Percentiles rank a stretch among this genome's conserved stretches.
Evolutionary conservation across 2,888 invertebrate genomes (phyloP).

Genomic region (Parnassius glacialis): DNA sequence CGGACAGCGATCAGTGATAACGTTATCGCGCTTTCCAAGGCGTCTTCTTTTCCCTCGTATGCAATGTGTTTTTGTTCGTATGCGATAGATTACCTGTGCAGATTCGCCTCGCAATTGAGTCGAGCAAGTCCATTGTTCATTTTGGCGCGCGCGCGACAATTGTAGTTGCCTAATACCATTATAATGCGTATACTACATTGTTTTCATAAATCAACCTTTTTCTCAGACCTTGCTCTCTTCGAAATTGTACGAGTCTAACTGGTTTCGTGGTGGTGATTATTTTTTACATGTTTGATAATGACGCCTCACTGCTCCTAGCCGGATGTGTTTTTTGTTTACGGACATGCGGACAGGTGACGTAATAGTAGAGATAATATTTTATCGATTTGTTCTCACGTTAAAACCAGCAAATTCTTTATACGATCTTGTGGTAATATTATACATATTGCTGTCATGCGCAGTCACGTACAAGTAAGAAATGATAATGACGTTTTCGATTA

Average conservation of each 20-base stretch:
- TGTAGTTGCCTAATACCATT: constrained; percentile 48
- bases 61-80: constrained; percentile 24
- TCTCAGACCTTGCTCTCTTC: constrained; percentile 50
- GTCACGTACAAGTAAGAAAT: constrained; percentile 9
- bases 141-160: constrained; percentile 50
- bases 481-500: constrained; percentile 1
- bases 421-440: constrained; percentile 9
- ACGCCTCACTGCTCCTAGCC: constrained; percentile 56
- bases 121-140: constrained; percentile 51
- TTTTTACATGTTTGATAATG: constrained; percentile 46
- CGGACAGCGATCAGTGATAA: constrained; percentile 42
- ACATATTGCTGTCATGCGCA: constrained; percentile 4
- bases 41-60: constrained; percentile 29
- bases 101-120: constrained; percentile 40
- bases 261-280: constrained; percentile 44
- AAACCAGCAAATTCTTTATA: constrained; percentile 16
- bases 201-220: constrained; percentile 52
- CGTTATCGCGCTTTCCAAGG: constrained; percentile 55
- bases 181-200: constrained; percentile 55
- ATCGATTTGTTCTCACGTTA: constrained; percentile 35
- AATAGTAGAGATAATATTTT: constrained; percentile 52
- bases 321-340: constrained; percentile 65
- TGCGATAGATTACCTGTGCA: constrained; percentile 26
- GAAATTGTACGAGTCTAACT: constrained; percentile 38
- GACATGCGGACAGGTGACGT: constrained; percentile 53